Evolutionary conservation across 2,113 vertebrate genomes (phyloP).

Genomic region (Choloepus hoffmanni): DNA sequence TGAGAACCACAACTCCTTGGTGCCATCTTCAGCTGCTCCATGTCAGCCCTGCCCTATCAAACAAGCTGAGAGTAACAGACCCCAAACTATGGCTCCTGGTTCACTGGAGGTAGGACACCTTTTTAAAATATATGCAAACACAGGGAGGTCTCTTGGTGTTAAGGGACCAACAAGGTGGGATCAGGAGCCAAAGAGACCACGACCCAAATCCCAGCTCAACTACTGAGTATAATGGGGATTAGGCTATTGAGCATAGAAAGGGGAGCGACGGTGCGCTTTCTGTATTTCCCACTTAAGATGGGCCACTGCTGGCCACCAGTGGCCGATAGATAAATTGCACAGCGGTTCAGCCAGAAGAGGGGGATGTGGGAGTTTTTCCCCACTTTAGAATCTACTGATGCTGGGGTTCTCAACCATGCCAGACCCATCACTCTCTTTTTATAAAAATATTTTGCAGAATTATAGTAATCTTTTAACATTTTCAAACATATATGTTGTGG

Average conservation of each 20-base stretch:
- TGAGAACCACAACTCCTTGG: no score
- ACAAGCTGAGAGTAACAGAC: not conserved
- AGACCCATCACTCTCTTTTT: not conserved
- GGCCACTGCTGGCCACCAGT: slow-evolving; percentile 53
- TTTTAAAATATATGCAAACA: not conserved
- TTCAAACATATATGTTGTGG: not conserved
- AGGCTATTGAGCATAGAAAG: no score
- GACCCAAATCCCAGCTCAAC: not conserved
- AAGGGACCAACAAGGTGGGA: not conserved
- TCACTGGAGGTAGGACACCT: not conserved
- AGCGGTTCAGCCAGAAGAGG: not conserved
- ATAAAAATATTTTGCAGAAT: not conserved
- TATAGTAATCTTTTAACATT: not conserved
- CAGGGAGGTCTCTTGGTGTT: not conserved
- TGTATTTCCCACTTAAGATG: not conserved
- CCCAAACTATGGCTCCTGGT: not conserved
- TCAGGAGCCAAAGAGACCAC: not conserved
- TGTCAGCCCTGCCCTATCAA: not conserved
- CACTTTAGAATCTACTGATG: not conserved
- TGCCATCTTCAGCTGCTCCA: not conserved
- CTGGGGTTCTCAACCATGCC: not conserved
- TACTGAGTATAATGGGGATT: not conserved
- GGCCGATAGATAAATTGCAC: not conserved
- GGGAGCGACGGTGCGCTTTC: not conserved
- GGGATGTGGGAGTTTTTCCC: not conserved